Evolutionary conservation across 2,113 vertebrate species (phyloP), one percentile per base, ranked within the genome.

Genomic region (Pteruthius melanotis): DNA sequence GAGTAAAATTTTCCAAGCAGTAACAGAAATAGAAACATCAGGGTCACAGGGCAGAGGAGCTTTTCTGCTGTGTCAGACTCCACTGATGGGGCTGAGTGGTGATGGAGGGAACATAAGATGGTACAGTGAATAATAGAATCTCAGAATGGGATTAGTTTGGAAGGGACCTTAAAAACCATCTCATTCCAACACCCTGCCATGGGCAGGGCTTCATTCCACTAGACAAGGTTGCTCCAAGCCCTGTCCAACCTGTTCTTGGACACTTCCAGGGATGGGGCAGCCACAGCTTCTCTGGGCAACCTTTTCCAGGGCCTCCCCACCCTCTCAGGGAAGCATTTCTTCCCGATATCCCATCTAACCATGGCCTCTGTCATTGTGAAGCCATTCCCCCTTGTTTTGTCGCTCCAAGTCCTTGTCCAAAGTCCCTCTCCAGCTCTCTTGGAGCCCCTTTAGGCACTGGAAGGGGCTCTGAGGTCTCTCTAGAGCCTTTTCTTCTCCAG

Each of bases 31-130:
- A 69, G 82, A 64, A 90, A 42, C 2, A 1, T 18, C 19, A 18
- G 31, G 28, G 75, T 88, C 54, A 71, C 40, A 49, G 66, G n/a
- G 11, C 56, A 82, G 65, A 50, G 40, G 35, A 85, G 42, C 61
- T 83, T 61, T 87, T 57, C 42, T 66, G 60, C 39, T 7, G 0
- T 2, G 4, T 93, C 74, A 59, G 31, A 17, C 11, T 66, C 37
- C 0, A 1, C 35, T 61, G 60, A n/a, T 3, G 2, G 35, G 27
- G 37, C 63, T 42, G 15, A 88, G 53, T 2, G 2, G 63, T 53
- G 63, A 26, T 40, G 27, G 65, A 54, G 20, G n/a, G 49, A 87
- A 30, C 49, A 40, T 79, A 47, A 47, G n/a, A 49, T n/a, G 24
- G 16, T 40, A 63, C 40, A 71, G 57, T 71, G 49, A 71, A 47